These are phyloP conservation scores for Choristoneura rosaceana DNA, from an alignment of 2,888 invertebrate genomes.

Conservation along the genomic window DNA sequence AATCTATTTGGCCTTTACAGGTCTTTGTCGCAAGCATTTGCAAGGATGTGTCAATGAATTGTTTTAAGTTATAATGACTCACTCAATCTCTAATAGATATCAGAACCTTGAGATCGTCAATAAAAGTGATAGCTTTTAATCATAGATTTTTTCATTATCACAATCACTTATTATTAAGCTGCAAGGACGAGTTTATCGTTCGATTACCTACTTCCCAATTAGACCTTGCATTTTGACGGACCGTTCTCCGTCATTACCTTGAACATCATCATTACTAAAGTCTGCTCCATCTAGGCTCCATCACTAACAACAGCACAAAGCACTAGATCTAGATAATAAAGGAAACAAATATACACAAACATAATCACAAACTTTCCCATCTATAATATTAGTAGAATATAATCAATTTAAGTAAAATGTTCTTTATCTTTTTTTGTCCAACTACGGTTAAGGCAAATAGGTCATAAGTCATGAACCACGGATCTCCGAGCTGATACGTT, in stretches of 20 bases:
- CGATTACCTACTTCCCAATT: not conserved
- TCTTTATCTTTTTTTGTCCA: not conserved
- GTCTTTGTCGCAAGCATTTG: conserved; percentile 28
- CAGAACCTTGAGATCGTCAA: conserved; percentile 14
- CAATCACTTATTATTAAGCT: not conserved
- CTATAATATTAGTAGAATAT: not conserved
- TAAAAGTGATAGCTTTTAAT: conserved; percentile 12
- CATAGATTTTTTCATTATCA: not conserved
- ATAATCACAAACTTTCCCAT: no score
- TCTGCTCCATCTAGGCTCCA: not conserved
- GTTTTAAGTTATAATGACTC: conserved; percentile 11
- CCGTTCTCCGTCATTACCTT: not conserved
- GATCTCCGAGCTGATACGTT: conserved; percentile 37
- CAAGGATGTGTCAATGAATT: conserved; percentile 24
- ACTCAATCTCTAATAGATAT: conserved; percentile 11
- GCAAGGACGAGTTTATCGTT: not conserved
- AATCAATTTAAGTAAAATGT: no score
- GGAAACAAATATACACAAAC: no score
- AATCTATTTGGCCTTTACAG: conserved; percentile 28
- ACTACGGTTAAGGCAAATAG: conserved; percentile 22
- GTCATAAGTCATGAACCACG: conserved; percentile 36
- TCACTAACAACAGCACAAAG: not conserved
- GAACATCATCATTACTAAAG: not conserved
- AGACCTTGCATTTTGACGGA: not conserved
- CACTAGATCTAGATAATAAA: not conserved